These are phyloP conservation scores for Acanthosepion pharaonis DNA, from an alignment of 2,888 invertebrate genomes.

Conservation along the genomic window DNA sequence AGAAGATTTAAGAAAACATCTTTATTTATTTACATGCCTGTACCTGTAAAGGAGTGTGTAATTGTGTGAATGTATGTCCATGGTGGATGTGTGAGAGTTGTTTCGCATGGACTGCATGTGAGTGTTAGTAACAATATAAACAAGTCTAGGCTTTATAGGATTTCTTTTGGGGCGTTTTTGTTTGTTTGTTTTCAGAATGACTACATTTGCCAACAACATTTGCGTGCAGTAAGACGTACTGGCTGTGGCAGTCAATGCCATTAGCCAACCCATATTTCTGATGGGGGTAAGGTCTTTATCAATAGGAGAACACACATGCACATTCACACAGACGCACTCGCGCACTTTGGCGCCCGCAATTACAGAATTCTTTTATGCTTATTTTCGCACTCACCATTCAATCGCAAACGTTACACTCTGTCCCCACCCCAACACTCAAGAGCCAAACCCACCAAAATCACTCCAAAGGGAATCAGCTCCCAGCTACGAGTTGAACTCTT, in stretches of 20 bases:
- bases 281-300: not conserved
- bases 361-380: not conserved
- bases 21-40: conserved; percentile 33
- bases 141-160: conserved; percentile 9
- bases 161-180: not conserved
- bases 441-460: not conserved
- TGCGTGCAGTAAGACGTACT: not conserved
- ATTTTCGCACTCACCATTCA: not conserved
- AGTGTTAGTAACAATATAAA: conserved; percentile 20
- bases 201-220: conserved; percentile 20
- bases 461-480: not conserved
- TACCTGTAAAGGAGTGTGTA: conserved; percentile 21
- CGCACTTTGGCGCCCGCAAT: not conserved
- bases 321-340: not conserved
- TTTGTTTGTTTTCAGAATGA: not conserved
- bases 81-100: not conserved
- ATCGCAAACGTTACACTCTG: not conserved
- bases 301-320: not conserved
- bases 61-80: conserved; percentile 2
- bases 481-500: not conserved
- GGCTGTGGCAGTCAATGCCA: not conserved
- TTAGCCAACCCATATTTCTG: not conserved
- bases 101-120: not conserved
- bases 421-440: not conserved
- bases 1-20: conserved; percentile 33